Conservation (phyloP, 2,888 invertebrate genomes). For the Lucinisca nassula region DNA sequence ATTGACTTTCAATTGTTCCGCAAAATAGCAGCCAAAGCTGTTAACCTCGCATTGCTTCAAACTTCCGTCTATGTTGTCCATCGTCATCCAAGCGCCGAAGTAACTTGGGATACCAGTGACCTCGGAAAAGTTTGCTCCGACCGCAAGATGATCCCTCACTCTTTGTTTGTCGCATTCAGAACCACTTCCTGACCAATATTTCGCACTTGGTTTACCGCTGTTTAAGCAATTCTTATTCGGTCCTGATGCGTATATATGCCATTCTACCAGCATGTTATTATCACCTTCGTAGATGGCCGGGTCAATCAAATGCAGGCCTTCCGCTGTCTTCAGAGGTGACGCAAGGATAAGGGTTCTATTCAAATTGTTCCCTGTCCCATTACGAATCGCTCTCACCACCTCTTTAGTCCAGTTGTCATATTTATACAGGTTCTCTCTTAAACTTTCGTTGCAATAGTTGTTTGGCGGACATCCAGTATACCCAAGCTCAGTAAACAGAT, state of each 20-base stretch:
- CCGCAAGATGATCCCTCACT: not conserved
- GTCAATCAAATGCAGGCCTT: not conserved
- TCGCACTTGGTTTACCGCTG: not conserved
- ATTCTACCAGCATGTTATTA: conserved; percentile 4
- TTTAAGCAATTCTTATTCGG: too few relatives aligned
- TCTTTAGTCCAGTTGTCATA: not conserved
- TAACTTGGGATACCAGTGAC: not conserved
- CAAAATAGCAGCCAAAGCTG: not conserved
- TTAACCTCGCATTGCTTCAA: not conserved
- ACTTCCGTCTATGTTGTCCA: not conserved
- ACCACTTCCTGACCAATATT: not conserved
- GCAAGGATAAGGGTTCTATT: not conserved
- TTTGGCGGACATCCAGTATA: not conserved
- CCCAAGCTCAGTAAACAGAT: not conserved
- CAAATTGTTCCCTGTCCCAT: not conserved
- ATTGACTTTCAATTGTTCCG: not conserved
- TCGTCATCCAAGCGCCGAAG: not conserved
- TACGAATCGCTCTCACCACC: not conserved
- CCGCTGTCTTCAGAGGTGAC: not conserved
- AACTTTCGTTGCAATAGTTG: not conserved
- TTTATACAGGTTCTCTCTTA: not conserved
- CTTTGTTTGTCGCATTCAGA: not conserved
- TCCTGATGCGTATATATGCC: not conserved
- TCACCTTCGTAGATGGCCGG: not conserved
- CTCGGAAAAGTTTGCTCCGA: not conserved